These are phyloP conservation scores for Pogonocherus hispidulus DNA, from an alignment of 2,888 invertebrate species.

Conservation along the genomic window DNA sequence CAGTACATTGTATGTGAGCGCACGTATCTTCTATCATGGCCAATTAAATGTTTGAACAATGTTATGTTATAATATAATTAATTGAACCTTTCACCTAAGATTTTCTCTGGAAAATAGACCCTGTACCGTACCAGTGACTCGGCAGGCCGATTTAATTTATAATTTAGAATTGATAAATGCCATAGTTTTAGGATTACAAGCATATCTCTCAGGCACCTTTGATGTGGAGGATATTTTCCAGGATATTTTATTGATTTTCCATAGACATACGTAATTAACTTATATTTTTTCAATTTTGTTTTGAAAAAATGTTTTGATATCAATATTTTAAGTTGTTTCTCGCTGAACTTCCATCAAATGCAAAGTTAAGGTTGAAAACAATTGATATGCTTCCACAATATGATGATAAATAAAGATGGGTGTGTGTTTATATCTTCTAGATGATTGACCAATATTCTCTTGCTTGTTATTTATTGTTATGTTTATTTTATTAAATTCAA, in stretches of 20 bases:
- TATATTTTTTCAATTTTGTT: too few relatives aligned
- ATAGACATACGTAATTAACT: too few relatives aligned
- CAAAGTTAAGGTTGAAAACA: constrained; percentile 24
- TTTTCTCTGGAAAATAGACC: constrained; percentile 44
- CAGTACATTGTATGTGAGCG: constrained; percentile 65
- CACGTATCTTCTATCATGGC: constrained; percentile 66
- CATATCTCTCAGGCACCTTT: too few relatives aligned
- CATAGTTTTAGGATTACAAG: too few relatives aligned
- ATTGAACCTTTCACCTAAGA: constrained; percentile 64
- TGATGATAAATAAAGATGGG: constrained; percentile 23
- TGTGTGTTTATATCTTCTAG: too few relatives aligned
- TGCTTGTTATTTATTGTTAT: constrained; percentile 2
- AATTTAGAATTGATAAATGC: too few relatives aligned
- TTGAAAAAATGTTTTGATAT: too few relatives aligned
- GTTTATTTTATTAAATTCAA: constrained; percentile 19
- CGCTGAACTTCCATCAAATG: constrained; percentile 25
- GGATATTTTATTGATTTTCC: too few relatives aligned
- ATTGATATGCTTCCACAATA: constrained; percentile 14
- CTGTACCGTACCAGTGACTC: neutral
- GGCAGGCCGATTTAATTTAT: neutral
- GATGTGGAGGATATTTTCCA: too few relatives aligned
- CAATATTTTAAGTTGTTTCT: too few relatives aligned
- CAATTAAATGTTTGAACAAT: constrained; percentile 66
- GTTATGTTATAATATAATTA: constrained; percentile 67
- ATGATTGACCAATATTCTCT: constrained; percentile 12